A percentile compares a stretch with the other conserved stretches of the same genome.
Conservation (phyloP, 2,888 invertebrate genomes). For the Nemotelus pantherinus region DNA sequence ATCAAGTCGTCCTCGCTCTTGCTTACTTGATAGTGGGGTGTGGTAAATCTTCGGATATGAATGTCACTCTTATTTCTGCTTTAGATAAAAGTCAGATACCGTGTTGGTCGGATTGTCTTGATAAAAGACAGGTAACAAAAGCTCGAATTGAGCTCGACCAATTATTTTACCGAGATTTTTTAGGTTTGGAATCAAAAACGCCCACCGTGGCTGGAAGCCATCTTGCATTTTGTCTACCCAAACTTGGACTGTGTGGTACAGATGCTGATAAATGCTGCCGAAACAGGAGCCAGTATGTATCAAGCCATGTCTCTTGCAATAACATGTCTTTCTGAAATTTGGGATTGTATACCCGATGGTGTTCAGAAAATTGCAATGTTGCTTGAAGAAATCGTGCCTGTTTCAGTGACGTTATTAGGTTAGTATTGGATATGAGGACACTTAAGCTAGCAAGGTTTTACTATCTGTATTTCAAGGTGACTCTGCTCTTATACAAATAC, state of each 20-base stretch:
- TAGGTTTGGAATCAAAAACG: constrained; percentile 84
- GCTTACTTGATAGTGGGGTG: constrained; percentile 72
- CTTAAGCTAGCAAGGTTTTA: not conserved
- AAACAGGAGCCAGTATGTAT: constrained; percentile 82
- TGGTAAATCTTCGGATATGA: constrained; percentile 73
- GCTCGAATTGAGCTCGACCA: not conserved
- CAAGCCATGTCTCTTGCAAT: constrained; percentile 81
- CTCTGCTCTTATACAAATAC: constrained; percentile 77
- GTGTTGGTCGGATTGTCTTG: constrained; percentile 78
- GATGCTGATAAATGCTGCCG: constrained; percentile 75
- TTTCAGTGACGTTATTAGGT: constrained; percentile 74
- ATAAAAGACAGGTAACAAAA: constrained; percentile 73
- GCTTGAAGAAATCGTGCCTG: constrained; percentile 76
- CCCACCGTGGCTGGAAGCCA: constrained; percentile 80
- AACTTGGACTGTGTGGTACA: constrained; percentile 73
- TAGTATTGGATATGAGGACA: constrained; percentile 60
- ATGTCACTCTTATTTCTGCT: constrained; percentile 71
- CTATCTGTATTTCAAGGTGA: constrained; percentile 56
- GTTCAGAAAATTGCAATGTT: constrained; percentile 70
- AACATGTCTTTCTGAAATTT: constrained; percentile 74
- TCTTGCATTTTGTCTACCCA: constrained; percentile 73
- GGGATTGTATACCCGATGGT: constrained; percentile 73
- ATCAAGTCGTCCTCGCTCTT: constrained; percentile 72
- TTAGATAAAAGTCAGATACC: constrained; percentile 68
- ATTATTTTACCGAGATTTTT: not conserved